Evolutionary conservation across 2,797 vertebrate species (phyloP).

Genomic region (Spondyliosoma cantharus): DNA sequence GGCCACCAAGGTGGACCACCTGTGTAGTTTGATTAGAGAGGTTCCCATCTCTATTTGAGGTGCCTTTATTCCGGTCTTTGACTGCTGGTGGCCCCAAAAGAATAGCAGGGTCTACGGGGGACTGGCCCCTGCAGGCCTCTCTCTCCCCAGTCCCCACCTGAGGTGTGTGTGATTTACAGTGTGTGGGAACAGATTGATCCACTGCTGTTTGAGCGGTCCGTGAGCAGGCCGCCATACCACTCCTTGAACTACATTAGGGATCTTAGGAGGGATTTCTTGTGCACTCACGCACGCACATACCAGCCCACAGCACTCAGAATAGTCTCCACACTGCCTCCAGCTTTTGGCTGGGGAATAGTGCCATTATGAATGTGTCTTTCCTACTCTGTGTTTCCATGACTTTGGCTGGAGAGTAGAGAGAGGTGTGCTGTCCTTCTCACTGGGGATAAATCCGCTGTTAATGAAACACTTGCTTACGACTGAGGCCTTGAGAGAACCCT

Average conservation of each 20-base stretch:
- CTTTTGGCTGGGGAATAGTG: conserved; percentile 64
- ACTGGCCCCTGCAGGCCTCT: conserved; percentile 64
- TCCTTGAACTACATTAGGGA: conserved; percentile 78
- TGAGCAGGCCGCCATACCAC: conserved; percentile 61
- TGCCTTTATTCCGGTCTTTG: conserved; percentile 61
- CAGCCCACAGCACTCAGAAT: conserved; percentile 56
- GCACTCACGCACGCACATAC: conserved; percentile 64
- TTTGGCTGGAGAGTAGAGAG: conserved; percentile 66
- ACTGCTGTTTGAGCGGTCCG: conserved; percentile 71
- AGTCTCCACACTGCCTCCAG: conserved; percentile 54
- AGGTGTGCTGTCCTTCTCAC: conserved; percentile 75
- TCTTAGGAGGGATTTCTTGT: conserved; percentile 70
- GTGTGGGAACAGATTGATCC: conserved; percentile 83
- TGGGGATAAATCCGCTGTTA: conserved; percentile 77
- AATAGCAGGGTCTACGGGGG: conserved; percentile 66
- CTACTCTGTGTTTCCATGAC: conserved; percentile 61
- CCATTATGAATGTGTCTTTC: conserved; percentile 64
- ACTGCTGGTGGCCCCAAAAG: conserved; percentile 77
- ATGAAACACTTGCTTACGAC: conserved; percentile 84
- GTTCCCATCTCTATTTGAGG: conserved; percentile 71
- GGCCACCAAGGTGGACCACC: conserved; percentile 87
- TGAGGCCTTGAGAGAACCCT: conserved; percentile 58
- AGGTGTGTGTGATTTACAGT: conserved; percentile 85
- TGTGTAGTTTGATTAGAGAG: conserved; percentile 77
- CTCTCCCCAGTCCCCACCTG: conserved; percentile 68